Conservation (phyloP, 2,888 invertebrate genomes). For the Pristionchus japonicus region DNA sequence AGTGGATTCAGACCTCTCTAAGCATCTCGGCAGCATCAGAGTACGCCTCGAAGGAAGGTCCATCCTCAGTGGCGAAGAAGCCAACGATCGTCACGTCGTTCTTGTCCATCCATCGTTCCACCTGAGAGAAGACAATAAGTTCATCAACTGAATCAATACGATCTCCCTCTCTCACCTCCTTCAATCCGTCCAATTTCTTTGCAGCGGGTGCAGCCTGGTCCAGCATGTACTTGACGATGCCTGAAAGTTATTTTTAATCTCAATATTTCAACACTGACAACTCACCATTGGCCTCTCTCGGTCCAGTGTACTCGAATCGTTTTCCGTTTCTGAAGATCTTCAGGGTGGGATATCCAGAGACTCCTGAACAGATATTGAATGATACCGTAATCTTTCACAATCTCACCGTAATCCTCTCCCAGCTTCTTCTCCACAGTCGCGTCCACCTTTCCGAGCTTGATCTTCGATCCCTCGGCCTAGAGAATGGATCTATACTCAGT, state of each 20-base stretch:
- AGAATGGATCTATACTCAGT: conserved; percentile 14
- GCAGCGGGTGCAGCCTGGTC: conserved; percentile 77
- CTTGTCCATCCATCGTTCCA: conserved; percentile 75
- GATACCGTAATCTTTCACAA: neutral
- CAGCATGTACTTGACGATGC: conserved; percentile 79
- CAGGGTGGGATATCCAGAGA: conserved; percentile 79
- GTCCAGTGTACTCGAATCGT: conserved; percentile 79
- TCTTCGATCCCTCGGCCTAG: conserved; percentile 73
- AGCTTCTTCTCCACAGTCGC: conserved; percentile 78
- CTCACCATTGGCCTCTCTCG: conserved; percentile 75
- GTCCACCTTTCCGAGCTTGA: conserved; percentile 79
- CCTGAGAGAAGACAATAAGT: neutral
- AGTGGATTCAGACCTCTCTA: conserved; percentile 56
- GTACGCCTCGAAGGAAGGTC: conserved; percentile 76
- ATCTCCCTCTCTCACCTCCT: conserved; percentile 69
- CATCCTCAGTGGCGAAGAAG: conserved; percentile 78
- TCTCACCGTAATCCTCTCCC: conserved; percentile 76
- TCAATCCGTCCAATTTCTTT: conserved; percentile 72
- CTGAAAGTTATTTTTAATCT: conserved; percentile 64
- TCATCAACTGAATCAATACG: neutral
- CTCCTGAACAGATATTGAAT: conserved; percentile 57
- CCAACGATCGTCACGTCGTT: conserved; percentile 78
- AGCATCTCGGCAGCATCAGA: conserved; percentile 76
- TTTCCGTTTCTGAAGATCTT: conserved; percentile 78
- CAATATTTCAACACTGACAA: neutral